Base-by-base conservation (phyloP, 1,140 invertebrate genomes). In the Nymphalis io region DNA sequence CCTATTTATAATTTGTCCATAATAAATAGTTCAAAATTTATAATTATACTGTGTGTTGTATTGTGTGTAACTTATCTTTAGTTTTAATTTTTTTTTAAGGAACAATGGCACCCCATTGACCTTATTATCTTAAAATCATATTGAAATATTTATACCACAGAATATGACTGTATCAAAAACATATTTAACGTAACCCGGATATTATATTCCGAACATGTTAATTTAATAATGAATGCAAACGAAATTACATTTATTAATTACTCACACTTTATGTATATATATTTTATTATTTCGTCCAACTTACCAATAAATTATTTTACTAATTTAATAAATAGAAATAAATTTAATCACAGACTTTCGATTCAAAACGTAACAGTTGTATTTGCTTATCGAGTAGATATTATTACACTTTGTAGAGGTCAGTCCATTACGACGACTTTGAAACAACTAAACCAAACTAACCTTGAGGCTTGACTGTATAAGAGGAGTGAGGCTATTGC, bases 361-460 rank as follows among this genome's bases (percentile, higher is more conserved):
- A 46, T 46, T 46, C 1, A 51, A 51, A 51, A 20, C 46, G 46
- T 51, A 51, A 51, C 12, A 11, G 2, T 51, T 51, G 18, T 15
- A 42, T n/a, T 12, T 51, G 11, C 8, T 51, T 51, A 20, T 51
- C 11, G 18, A 51, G 8, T 20, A 61, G 11, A 13, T 42, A 44
- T 60, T 42, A 6, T 27, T 10, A 60, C 60, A 33, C 13, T 13
- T 3, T 20, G 21, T 6, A 40, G 39, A 4, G 39, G 53, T 21
- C 58, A 33, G 66, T 16, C 13, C 66, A 16, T 44, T 23, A 20
- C 58, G 44, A 42, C 66, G 42, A 18, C 46, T 68, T 53, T 60
- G 20, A 53, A 53, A 27, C 65, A 68, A 68, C 58, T 60, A 12
- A 60, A 16, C 39, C 46, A 53, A 60, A n/a, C 15, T 13, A 42